Conservation (phyloP, 1,140 invertebrate species). For the Drosophila pseudoananassae region DNA sequence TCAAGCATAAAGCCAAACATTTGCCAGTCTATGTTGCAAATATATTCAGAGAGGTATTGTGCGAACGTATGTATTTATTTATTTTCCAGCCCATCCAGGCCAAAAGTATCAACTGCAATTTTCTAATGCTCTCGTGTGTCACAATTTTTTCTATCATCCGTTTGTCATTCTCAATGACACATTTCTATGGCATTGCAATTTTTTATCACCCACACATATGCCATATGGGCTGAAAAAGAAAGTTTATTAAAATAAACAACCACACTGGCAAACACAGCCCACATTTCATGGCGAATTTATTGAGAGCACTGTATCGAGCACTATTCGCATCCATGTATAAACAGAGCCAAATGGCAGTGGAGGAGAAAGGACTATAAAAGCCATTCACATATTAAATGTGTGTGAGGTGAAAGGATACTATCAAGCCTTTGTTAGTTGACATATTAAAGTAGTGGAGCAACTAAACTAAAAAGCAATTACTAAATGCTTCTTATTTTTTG, state of each 20-base stretch:
- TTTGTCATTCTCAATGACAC: constrained; percentile 45
- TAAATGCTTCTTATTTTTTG: constrained; percentile 2
- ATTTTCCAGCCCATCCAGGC: constrained; percentile 2
- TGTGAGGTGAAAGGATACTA: constrained; percentile 17
- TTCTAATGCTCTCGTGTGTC: constrained; percentile 56
- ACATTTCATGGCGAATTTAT: constrained; percentile 50
- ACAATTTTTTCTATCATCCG: constrained; percentile 1
- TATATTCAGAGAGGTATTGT: background rate
- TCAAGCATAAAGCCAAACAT: constrained; percentile 33
- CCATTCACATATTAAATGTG: constrained; percentile 35
- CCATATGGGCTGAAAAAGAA: constrained; percentile 14
- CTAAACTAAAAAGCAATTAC: background rate
- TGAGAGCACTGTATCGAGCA: constrained; percentile 37
- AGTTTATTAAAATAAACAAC: constrained; percentile 47
- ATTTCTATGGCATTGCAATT: constrained; percentile 31
- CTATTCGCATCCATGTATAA: constrained; percentile 14
- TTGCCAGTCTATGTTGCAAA: background rate
- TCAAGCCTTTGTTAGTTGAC: constrained; percentile 24
- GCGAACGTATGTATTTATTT: constrained; percentile 16
- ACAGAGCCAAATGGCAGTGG: constrained; percentile 23
- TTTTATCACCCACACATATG: constrained; percentile 17
- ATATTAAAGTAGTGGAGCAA: background rate
- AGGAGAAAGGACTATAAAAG: constrained; percentile 31
- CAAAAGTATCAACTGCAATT: constrained; percentile 42
- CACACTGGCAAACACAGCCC: constrained; percentile 39